These are phyloP conservation scores for Platynereis dumerilii DNA, from an alignment of 2,888 invertebrate genomes.

Conservation along the genomic window DNA sequence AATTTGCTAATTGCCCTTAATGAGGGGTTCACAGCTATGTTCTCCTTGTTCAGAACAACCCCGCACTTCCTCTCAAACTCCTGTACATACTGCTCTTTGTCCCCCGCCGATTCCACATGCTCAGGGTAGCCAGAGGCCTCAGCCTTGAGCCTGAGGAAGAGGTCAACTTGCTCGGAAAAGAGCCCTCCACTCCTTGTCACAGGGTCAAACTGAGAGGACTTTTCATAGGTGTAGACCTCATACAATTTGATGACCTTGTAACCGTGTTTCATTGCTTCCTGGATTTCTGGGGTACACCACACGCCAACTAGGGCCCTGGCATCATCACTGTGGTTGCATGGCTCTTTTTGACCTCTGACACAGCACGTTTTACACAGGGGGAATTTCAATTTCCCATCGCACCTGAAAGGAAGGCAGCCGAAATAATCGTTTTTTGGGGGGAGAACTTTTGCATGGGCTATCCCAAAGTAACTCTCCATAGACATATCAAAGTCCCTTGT, in stretches of 20 bases:
- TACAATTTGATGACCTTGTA: slow-evolving; percentile 50
- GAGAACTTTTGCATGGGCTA: slow-evolving; percentile 43
- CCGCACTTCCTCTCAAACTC: too few relatives aligned
- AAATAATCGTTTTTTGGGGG: slow-evolving; percentile 46
- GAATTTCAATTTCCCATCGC: slow-evolving; percentile 53
- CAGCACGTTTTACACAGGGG: slow-evolving; percentile 54
- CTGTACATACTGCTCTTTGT: too few relatives aligned
- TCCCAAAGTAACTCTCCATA: slow-evolving; percentile 39
- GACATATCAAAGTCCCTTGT: slow-evolving; percentile 38
- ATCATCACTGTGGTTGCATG: slow-evolving; percentile 14
- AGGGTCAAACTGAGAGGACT: slow-evolving; percentile 29
- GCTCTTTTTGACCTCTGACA: slow-evolving; percentile 9
- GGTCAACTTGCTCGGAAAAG: slow-evolving; percentile 52
- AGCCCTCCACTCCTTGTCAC: slow-evolving; percentile 36
- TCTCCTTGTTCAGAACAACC: too few relatives aligned
- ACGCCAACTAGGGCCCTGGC: slow-evolving; percentile 48
- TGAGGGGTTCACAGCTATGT: too few relatives aligned
- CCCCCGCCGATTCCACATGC: too few relatives aligned
- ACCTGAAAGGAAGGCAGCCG: slow-evolving; percentile 49
- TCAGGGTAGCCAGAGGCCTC: too few relatives aligned
- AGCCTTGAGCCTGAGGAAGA: slow-evolving; percentile 44
- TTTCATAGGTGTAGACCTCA: slow-evolving; percentile 10
- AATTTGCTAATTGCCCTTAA: too few relatives aligned
- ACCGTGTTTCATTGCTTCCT: slow-evolving; percentile 49
- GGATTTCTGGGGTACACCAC: slow-evolving; percentile 56